Conservation (phyloP, 2,888 invertebrate species). For the Eupithecia dodoneata region DNA sequence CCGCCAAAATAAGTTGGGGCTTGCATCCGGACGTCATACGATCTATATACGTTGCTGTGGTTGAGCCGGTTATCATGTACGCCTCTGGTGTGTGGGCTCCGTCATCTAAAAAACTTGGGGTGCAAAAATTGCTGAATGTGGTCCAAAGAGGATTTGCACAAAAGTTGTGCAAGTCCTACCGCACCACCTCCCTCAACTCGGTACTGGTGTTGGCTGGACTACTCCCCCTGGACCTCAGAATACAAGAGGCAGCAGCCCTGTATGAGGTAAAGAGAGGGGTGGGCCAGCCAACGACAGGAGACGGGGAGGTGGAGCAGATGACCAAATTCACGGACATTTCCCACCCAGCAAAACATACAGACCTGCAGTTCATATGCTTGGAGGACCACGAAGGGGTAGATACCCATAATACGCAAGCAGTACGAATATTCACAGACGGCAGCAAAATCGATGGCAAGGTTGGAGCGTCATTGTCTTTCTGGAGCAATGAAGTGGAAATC, state of each 20-base stretch:
- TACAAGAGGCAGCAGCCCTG: constrained; percentile 14
- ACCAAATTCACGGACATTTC: background rate
- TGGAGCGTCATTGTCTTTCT: constrained; percentile 18
- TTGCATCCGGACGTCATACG: constrained; percentile 10
- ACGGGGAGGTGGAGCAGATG: constrained; percentile 11
- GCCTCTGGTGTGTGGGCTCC: constrained; percentile 12
- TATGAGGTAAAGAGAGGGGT: constrained; percentile 10
- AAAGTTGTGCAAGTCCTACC: too few relatives aligned
- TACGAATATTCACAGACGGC: constrained; percentile 26
- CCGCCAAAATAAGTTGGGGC: background rate
- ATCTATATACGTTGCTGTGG: background rate
- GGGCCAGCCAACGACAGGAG: background rate
- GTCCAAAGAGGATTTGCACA: too few relatives aligned
- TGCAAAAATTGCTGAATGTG: constrained; percentile 8
- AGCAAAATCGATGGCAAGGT: constrained; percentile 27
- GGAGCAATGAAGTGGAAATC: background rate
- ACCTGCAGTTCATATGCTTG: constrained; percentile 20
- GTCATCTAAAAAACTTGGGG: background rate
- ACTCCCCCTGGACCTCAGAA: constrained; percentile 25
- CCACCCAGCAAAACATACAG: constrained; percentile 19
- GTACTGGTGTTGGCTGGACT: too few relatives aligned
- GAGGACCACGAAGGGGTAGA: constrained; percentile 6
- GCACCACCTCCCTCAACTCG: too few relatives aligned
- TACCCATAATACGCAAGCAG: background rate
- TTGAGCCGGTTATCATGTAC: constrained; percentile 16